Evolutionary conservation across 2,888 invertebrate genomes (phyloP).

Genomic region (Protonemura montana): DNA sequence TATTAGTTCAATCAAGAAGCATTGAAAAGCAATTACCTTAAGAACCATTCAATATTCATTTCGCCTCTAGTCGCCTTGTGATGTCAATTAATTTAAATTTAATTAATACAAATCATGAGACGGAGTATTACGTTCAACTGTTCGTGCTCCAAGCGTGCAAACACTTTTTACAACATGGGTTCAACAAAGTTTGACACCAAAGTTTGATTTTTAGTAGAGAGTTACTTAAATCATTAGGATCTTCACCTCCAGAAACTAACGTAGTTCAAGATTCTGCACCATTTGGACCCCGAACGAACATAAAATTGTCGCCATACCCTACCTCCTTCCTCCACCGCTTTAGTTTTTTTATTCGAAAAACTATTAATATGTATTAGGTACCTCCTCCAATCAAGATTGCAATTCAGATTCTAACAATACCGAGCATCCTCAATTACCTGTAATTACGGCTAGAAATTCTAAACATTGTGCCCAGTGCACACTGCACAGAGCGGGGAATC

Average conservation of each 20-base stretch:
- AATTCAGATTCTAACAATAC: constrained; percentile 12
- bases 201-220: no score
- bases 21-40: constrained; percentile 16
- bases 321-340: neutral
- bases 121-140: neutral
- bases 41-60: neutral
- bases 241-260: no score
- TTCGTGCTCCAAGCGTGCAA: neutral
- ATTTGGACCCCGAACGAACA: no score
- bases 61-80: neutral
- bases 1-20: constrained; percentile 5
- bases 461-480: neutral
- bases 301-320: neutral
- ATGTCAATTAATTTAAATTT: neutral
- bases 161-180: no score
- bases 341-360: neutral
- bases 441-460: neutral
- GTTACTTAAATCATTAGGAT: no score
- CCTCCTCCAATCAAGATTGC: constrained; percentile 1
- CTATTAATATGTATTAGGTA: constrained; percentile 3
- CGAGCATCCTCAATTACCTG: constrained; percentile 1
- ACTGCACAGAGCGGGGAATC: neutral
- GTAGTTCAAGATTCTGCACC: no score
- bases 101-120: neutral
- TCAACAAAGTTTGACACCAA: no score